Percentiles rank a stretch among this genome's conserved stretches.
These are phyloP conservation scores for Cairina moschata DNA, from an alignment of 2,113 vertebrate species.

Conservation along the genomic window DNA sequence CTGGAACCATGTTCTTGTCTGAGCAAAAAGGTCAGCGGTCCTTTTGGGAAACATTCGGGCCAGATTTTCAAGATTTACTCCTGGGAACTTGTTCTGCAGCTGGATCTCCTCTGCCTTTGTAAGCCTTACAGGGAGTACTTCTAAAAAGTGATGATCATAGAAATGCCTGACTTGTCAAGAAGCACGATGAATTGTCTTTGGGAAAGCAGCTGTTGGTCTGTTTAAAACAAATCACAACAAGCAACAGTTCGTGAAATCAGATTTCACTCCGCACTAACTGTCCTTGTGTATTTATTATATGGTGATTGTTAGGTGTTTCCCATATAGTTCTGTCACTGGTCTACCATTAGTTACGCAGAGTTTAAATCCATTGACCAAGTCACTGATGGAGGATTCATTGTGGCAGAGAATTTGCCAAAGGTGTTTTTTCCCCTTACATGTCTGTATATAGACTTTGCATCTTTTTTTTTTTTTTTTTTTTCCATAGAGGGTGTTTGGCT, in stretches of 20 bases:
- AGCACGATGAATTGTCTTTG: not conserved
- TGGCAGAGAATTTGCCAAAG: not conserved
- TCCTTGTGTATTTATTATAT: not conserved
- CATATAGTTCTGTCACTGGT: not conserved
- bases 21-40: not conserved
- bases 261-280: not conserved
- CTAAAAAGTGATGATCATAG: not conserved
- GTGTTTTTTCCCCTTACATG: not conserved
- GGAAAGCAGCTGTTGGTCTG: not conserved
- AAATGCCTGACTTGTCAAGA: not conserved
- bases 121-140: not conserved
- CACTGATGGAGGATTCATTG: not conserved
- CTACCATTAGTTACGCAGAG: not conserved
- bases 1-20: not conserved
- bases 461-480: not conserved
- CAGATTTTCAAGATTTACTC: not conserved
- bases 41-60: not conserved
- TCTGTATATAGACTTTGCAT: not conserved
- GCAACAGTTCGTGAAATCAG: constrained; percentile 7
- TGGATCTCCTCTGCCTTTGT: not conserved
- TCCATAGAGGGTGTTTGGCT: not conserved
- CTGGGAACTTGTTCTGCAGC: not conserved
- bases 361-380: not conserved
- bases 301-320: not conserved
- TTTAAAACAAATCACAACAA: not conserved